Evolutionary conservation across 2,888 invertebrate species (phyloP).

Genomic region (Boloria selene): DNA sequence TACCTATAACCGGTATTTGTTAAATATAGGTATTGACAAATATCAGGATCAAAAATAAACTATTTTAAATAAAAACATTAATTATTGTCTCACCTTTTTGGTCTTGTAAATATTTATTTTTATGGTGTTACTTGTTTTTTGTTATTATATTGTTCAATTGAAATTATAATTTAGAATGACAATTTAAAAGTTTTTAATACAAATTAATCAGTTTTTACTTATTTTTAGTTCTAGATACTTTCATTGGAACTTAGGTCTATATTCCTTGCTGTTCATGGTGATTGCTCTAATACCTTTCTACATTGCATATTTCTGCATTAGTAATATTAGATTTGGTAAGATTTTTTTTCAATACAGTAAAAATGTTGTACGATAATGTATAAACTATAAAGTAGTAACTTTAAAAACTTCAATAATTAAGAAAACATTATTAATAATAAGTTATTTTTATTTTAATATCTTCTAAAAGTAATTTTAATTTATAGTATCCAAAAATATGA

Average conservation of each 20-base stretch:
- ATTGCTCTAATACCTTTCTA: constrained; percentile 98
- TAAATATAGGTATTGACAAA: too few species aligned
- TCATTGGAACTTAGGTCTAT: constrained; percentile 97
- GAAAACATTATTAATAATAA: background rate
- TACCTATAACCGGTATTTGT: too few species aligned
- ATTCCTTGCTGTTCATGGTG: constrained; percentile 94
- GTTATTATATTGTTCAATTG: too few species aligned
- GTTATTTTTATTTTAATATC: background rate
- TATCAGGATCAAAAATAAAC: too few species aligned
- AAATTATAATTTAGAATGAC: too few species aligned
- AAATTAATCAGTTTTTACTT: background rate
- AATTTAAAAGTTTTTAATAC: background rate
- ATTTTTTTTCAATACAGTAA: background rate
- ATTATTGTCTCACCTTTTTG: background rate
- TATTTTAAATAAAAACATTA: too few species aligned
- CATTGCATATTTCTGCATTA: constrained; percentile 96
- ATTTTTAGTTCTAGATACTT: constrained; percentile 92
- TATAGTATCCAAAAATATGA: constrained; percentile 89
- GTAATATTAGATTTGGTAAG: constrained; percentile 93
- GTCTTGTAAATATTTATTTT: background rate
- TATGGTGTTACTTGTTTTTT: too few species aligned
- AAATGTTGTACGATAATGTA: background rate
- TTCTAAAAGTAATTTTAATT: constrained; percentile 31
- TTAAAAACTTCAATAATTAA: background rate
- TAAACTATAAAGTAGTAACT: too few species aligned